These are phyloP conservation scores for Colletes collaris DNA, from an alignment of 2,888 invertebrate genomes.

Conservation along the genomic window DNA sequence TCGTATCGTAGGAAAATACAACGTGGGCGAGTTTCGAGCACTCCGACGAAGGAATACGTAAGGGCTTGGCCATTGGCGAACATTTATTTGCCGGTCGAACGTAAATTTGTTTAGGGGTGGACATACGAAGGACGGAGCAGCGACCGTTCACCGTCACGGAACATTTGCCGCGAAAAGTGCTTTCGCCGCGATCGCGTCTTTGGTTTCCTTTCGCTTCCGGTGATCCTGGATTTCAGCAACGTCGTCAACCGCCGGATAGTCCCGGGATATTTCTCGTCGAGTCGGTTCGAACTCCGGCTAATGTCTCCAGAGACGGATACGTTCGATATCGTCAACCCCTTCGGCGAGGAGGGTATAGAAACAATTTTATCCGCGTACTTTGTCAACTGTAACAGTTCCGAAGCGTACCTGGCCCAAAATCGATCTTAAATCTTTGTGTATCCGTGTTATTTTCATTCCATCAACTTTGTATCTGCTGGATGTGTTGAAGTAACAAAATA, in stretches of 20 bases:
- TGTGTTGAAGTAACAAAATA: too few species aligned
- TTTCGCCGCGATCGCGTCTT: constrained; percentile 57
- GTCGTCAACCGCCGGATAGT: constrained; percentile 18
- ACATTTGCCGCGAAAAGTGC: constrained; percentile 77
- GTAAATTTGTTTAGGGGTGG: constrained; percentile 81
- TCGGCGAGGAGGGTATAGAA: too few species aligned
- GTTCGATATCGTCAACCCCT: background rate
- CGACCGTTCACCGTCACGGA: constrained; percentile 78
- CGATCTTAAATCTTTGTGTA: too few species aligned
- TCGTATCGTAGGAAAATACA: constrained; percentile 41
- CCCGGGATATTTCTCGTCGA: constrained; percentile 24
- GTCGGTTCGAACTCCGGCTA: background rate
- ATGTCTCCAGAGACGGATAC: background rate
- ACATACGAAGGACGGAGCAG: constrained; percentile 68
- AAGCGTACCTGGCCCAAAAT: too few species aligned
- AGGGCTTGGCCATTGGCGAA: constrained; percentile 54
- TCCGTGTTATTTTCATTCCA: too few species aligned
- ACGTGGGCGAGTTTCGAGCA: constrained; percentile 46
- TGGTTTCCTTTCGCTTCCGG: constrained; percentile 61
- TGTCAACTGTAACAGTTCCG: too few species aligned
- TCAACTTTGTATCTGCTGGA: too few species aligned
- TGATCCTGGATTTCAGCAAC: constrained; percentile 58
- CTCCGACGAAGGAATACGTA: constrained; percentile 54
- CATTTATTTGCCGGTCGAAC: constrained; percentile 70
- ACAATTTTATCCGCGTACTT: too few species aligned